Evolutionary conservation across 2,797 vertebrate species (phyloP).

Genomic region (Tadarida brasiliensis): DNA sequence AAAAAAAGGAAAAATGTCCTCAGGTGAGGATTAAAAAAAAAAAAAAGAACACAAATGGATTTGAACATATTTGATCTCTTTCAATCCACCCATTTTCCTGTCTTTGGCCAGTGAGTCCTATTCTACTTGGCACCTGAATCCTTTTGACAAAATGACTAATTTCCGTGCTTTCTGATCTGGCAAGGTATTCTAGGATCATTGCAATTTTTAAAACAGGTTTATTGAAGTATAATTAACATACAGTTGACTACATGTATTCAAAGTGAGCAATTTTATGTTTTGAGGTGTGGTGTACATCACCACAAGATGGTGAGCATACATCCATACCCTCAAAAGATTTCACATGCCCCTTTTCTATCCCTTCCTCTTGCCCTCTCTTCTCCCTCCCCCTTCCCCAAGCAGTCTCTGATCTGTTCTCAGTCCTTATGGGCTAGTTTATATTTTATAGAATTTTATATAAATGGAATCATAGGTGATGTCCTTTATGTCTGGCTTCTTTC

Average conservation of each 20-base stretch:
- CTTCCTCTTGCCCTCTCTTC: not conserved
- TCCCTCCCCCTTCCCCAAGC: not conserved
- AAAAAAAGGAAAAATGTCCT: no score
- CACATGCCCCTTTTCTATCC: not conserved
- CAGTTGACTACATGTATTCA: not conserved
- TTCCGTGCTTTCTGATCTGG: not conserved
- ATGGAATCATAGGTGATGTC: not conserved
- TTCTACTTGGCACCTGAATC: not conserved
- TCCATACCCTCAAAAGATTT: not conserved
- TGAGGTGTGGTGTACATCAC: not conserved
- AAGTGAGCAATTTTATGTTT: not conserved
- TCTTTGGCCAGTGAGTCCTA: not conserved
- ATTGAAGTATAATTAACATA: not conserved
- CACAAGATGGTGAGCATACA: not conserved
- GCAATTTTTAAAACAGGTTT: not conserved
- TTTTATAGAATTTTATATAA: not conserved
- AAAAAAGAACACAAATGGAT: not conserved
- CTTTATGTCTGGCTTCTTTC: not conserved
- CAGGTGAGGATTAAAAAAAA: no score
- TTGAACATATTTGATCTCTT: not conserved
- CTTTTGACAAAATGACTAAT: not conserved
- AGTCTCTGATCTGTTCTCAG: not conserved
- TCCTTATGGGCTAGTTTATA: not conserved
- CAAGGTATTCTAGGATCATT: not conserved
- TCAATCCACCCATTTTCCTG: not conserved